Evolutionary conservation across 2,888 invertebrate species (phyloP).

Genomic region (Tiphia femorata): DNA sequence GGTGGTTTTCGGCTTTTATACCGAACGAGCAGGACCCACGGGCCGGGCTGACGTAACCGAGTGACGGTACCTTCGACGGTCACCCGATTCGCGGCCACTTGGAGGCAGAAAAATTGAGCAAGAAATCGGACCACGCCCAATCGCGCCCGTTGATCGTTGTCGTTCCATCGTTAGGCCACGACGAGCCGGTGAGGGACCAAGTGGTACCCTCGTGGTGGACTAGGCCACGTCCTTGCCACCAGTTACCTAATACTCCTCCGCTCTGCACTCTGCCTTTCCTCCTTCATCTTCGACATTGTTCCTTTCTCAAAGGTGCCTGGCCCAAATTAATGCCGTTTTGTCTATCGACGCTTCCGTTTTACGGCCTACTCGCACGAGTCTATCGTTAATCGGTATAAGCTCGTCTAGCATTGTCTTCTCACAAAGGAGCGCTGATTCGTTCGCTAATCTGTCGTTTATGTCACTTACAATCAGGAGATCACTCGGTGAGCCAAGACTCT

Average conservation of each 20-base stretch:
- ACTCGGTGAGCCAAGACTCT: no score
- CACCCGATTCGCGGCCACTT: slow-evolving; percentile 45
- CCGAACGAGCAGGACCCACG: slow-evolving; percentile 28
- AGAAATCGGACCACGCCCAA: slow-evolving; percentile 61
- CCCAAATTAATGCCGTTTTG: no score
- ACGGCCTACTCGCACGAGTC: neutral
- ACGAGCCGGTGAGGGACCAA: slow-evolving; percentile 17
- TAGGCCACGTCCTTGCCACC: slow-evolving; percentile 51
- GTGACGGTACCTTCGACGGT: slow-evolving; percentile 47
- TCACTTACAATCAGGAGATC: no score
- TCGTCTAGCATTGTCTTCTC: no score
- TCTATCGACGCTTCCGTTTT: neutral
- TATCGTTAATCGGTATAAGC: no score
- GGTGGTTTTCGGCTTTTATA: slow-evolving; percentile 51
- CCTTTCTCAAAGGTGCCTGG: no score
- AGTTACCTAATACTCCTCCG: slow-evolving; percentile 40
- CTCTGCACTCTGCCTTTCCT: neutral
- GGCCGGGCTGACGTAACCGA: slow-evolving; percentile 45
- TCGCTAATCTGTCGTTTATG: no score
- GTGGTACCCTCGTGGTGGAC: slow-evolving; percentile 25
- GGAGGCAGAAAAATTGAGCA: slow-evolving; percentile 53
- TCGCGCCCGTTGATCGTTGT: no score
- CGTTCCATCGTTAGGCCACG: no score
- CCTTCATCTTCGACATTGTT: neutral
- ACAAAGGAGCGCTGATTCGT: no score